Evolutionary conservation across 1,140 invertebrate genomes (phyloP).

Genomic region (Hyphantria cunea): DNA sequence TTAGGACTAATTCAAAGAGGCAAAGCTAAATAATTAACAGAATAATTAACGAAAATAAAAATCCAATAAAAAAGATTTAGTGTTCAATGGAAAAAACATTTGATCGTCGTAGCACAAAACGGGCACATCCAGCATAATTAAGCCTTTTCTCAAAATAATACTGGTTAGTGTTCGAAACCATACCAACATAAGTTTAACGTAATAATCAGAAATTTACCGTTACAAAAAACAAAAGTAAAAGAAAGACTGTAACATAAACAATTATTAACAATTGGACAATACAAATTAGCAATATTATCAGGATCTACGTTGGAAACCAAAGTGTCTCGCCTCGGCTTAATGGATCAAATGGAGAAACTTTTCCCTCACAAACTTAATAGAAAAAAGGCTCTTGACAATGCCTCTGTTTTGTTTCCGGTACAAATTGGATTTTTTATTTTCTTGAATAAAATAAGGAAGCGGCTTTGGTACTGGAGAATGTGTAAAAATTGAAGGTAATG

Average conservation of each 20-base stretch:
- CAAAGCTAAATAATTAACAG: too few species aligned
- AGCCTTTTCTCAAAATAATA: too few species aligned
- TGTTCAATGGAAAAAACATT: too few species aligned
- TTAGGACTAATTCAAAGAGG: too few species aligned
- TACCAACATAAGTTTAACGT: too few species aligned
- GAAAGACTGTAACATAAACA: not conserved
- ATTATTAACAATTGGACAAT: not conserved
- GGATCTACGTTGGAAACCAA: conserved; percentile 12
- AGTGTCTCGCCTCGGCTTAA: conserved; percentile 29
- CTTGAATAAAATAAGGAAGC: conserved; percentile 27
- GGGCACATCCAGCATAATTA: too few species aligned
- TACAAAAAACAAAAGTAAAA: too few species aligned
- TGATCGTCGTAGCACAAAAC: too few species aligned
- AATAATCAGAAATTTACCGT: too few species aligned
- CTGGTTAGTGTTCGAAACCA: too few species aligned
- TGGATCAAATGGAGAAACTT: conserved; percentile 45
- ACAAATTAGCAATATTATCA: conserved; percentile 4
- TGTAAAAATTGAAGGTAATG: not conserved
- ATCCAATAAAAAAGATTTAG: too few species aligned
- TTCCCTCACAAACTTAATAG: conserved; percentile 36
- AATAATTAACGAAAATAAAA: too few species aligned
- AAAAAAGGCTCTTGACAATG: conserved; percentile 27
- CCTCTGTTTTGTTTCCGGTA: conserved; percentile 32
- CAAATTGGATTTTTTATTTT: conserved; percentile 33
- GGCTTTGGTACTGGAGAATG: not conserved